phyloP scores from a whole-genome alignment of 2,797 vertebrate genomes.

The Hemitrygon akajei region DNA sequence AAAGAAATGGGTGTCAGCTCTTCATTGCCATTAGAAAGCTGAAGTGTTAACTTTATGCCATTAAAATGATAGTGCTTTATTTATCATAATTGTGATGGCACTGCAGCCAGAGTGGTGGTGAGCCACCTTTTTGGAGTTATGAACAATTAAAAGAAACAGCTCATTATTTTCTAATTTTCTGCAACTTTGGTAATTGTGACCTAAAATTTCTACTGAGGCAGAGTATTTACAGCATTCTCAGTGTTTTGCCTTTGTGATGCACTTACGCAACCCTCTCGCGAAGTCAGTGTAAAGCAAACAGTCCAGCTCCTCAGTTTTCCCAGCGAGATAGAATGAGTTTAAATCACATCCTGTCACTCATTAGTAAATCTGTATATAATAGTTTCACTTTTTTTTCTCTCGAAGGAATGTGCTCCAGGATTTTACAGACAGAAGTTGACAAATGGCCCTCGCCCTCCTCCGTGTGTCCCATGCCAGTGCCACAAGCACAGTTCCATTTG shows the following conservation, averaged over 20 bases:
- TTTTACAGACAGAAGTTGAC: conserved; percentile 61
- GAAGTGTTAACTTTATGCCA: background rate
- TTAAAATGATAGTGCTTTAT: background rate
- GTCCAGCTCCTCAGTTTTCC: background rate
- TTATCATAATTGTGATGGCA: background rate
- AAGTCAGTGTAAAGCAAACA: background rate
- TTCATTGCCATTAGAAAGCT: background rate
- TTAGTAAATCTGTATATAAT: background rate
- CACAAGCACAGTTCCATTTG: conserved; percentile 78
- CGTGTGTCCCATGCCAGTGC: conserved; percentile 77
- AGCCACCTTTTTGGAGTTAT: background rate
- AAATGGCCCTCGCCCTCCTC: conserved; percentile 46
- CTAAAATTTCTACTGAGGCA: background rate
- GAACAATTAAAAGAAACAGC: background rate
- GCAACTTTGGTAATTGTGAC: background rate
- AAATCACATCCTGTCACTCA: background rate
- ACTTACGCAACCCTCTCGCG: background rate
- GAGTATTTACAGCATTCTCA: background rate
- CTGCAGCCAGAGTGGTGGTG: background rate
- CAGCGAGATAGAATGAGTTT: too few relatives aligned
- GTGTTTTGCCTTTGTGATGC: background rate
- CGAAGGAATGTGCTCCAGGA: conserved; percentile 75
- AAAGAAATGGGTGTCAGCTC: background rate
- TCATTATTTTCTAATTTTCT: background rate
- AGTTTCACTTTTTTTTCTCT: conserved; percentile 13